These are phyloP conservation scores for Sparidentex hasta DNA, from an alignment of 2,797 vertebrate species.

Conservation along the genomic window DNA sequence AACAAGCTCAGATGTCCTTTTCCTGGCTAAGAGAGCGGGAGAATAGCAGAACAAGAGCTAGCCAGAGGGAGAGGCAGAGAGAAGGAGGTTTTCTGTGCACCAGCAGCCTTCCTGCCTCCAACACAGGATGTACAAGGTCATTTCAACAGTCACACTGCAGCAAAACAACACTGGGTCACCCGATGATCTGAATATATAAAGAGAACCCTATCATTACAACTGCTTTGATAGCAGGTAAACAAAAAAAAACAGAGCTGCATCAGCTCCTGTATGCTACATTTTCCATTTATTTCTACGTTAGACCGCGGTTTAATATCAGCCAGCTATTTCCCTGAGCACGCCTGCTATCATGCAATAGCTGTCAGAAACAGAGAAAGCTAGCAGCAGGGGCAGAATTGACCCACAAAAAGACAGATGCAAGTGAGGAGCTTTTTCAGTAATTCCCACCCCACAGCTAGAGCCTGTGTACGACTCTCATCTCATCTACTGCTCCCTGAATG, in stretches of 20 bases:
- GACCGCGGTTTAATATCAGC: slow-evolving; percentile 34
- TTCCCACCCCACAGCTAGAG: slow-evolving; percentile 46
- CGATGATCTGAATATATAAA: slow-evolving; percentile 53
- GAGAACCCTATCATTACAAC: slow-evolving; percentile 29
- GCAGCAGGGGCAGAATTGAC: slow-evolving; percentile 45
- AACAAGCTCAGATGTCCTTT: slow-evolving; percentile 85
- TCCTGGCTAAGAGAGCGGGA: slow-evolving; percentile 70
- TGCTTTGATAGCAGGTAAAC: slow-evolving; percentile 43
- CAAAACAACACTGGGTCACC: slow-evolving; percentile 63
- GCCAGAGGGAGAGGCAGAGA: slow-evolving; percentile 47
- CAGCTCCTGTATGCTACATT: background rate
- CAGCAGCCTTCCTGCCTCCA: slow-evolving; percentile 65
- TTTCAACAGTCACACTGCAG: slow-evolving; percentile 63
- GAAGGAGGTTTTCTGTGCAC: slow-evolving; percentile 54
- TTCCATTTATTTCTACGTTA: slow-evolving; percentile 27
- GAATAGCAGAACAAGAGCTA: slow-evolving; percentile 68
- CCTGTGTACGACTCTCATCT: slow-evolving; percentile 48
- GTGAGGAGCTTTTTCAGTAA: slow-evolving; percentile 41
- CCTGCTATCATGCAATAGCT: slow-evolving; percentile 34
- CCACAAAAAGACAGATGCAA: slow-evolving; percentile 48
- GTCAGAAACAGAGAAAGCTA: slow-evolving; percentile 40
- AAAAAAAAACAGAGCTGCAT: slow-evolving; percentile 10
- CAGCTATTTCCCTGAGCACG: slow-evolving; percentile 19
- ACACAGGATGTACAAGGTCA: slow-evolving; percentile 77
- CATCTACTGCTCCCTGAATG: slow-evolving; percentile 62